These are phyloP conservation scores for Zingel zingel DNA, from an alignment of 2,113 vertebrate species.

Conservation along the genomic window DNA sequence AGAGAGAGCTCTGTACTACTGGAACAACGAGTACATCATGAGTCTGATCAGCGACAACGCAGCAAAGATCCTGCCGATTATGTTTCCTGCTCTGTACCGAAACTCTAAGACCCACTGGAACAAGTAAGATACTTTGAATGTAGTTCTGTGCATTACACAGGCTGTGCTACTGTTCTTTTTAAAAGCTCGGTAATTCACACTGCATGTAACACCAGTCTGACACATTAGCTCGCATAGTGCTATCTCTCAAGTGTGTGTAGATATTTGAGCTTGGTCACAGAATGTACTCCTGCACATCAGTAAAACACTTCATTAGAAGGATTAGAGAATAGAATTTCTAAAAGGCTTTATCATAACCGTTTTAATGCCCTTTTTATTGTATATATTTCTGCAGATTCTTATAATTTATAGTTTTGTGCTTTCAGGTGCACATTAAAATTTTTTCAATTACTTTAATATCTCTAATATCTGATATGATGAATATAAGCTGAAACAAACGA, in stretches of 20 bases:
- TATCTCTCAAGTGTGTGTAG: constrained; percentile 3
- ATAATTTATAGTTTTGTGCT: background rate
- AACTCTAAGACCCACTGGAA: constrained; percentile 99
- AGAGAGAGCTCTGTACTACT: constrained; percentile 95
- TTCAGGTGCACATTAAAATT: background rate
- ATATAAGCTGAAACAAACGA: background rate
- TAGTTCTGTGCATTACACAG: background rate
- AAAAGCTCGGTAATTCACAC: background rate
- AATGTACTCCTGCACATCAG: background rate
- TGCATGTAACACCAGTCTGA: constrained; percentile 18
- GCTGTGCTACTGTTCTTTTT: background rate
- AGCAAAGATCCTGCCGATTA: constrained; percentile 97
- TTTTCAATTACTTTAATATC: background rate
- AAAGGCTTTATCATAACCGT: background rate
- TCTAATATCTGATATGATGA: background rate
- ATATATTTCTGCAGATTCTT: background rate
- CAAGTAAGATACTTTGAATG: constrained; percentile 87
- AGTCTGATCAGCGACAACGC: constrained; percentile 98
- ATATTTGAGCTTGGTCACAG: constrained; percentile 2
- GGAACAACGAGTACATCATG: constrained; percentile 99
- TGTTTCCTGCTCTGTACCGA: constrained; percentile 98
- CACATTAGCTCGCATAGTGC: constrained; percentile 18
- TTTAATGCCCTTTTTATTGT: background rate
- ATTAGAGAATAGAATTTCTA: background rate
- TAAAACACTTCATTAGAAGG: background rate